Evolutionary conservation across 2,888 invertebrate genomes (phyloP), one percentile per base, ranked within the genome.

Genomic region (Ceratothoa steindachneri): DNA sequence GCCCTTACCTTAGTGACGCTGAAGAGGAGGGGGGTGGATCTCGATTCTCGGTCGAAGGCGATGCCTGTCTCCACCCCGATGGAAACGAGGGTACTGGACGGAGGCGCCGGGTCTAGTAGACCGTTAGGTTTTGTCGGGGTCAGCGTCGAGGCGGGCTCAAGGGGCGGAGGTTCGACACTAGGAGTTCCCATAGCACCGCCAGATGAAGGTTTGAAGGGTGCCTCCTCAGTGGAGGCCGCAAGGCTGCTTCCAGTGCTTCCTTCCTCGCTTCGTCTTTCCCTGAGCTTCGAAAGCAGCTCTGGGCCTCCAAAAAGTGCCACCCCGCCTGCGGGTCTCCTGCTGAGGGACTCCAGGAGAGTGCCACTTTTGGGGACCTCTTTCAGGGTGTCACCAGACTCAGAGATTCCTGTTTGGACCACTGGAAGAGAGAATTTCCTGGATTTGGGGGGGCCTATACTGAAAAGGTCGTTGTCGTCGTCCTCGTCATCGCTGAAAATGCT

Each of bases 281-380:
- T 71, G n/a, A 77, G 24, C 41, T 71, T 67, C 19, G 72, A 72
- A 2, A 51, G 69, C 30, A 77, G 60, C 51, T 77, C 77, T 3
- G 51, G 53, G 27, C 75, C 75, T 19, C 75, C 75, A 65, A 77
- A 77, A 7, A 77, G 66, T 41, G 77, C 75, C 7, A 77, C 67
- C 2, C 75, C 77, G 24, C 77, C 77, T 1, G 71, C 70, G 1
- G 77, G 77, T 67, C 51, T 66, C 53, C 72, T 75, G 24, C 51
- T 72, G 19, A 22, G 22, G 15, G 64, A n/a, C 9, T 29, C 15
- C 9, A 12, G n/a, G 9, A 19, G 12, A 31, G 5, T 9, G 1
- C 15, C 28, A 30, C 29, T 28, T 30, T 67, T 41, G 19, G 60
- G n/a, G 7, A 24, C n/a, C n/a, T n/a, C n/a, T n/a, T n/a, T n/a